Evolutionary conservation across 2,888 invertebrate genomes (phyloP).

Genomic region (Hesperia comma): DNA sequence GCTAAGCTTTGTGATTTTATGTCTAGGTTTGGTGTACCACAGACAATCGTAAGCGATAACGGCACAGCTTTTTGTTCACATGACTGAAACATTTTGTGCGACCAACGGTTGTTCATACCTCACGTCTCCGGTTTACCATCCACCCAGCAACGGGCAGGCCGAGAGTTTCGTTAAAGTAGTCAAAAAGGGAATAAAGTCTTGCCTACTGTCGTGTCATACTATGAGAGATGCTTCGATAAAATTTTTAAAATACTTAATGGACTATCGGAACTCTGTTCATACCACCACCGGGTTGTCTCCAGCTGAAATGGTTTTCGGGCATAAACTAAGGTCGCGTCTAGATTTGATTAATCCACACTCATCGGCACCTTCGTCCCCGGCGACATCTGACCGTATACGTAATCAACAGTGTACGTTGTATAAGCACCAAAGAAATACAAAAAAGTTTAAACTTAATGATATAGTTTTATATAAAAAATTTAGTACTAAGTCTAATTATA

Average conservation of each 20-base stretch:
- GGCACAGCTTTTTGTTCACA: too few species aligned
- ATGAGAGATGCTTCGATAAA: slow-evolving; percentile 26
- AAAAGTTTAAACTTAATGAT: not conserved
- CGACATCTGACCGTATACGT: slow-evolving; percentile 38
- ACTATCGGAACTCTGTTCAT: too few species aligned
- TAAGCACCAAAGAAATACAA: not conserved
- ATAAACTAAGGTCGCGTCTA: too few species aligned
- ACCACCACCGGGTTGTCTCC: too few species aligned
- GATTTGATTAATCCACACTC: slow-evolving; percentile 36
- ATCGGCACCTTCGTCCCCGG: slow-evolving; percentile 40
- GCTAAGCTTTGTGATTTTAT: slow-evolving; percentile 17
- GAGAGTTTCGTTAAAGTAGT: slow-evolving; percentile 48
- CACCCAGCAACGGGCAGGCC: too few species aligned
- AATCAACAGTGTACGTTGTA: not conserved
- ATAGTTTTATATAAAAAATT: slow-evolving; percentile 1
- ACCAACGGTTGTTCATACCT: too few species aligned
- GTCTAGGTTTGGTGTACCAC: slow-evolving; percentile 4
- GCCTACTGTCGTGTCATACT: slow-evolving; percentile 27
- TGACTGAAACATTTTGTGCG: too few species aligned
- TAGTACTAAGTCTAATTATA: not conserved
- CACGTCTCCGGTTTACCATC: too few species aligned
- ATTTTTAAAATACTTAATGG: slow-evolving; percentile 44
- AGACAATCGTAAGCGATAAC: not conserved
- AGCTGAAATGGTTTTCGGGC: too few species aligned
- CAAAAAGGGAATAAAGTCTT: slow-evolving; percentile 46